A percentile compares a stretch with the other conserved stretches of the same genome.
Evolutionary conservation across 2,113 vertebrate genomes (phyloP).

Genomic region (Ailuropoda melanoleuca): DNA sequence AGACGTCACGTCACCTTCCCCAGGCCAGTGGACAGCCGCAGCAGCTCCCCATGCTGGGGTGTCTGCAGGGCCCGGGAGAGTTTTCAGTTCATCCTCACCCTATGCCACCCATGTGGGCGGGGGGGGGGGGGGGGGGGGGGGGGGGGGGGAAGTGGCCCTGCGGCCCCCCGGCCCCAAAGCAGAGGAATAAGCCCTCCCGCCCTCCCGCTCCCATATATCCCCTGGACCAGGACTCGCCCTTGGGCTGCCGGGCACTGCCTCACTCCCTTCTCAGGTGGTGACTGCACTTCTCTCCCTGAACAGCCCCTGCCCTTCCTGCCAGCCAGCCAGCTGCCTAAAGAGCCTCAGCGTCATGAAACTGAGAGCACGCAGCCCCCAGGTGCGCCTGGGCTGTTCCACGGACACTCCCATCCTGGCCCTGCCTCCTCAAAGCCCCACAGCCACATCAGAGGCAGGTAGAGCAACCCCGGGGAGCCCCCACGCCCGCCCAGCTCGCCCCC

Average conservation of each 20-base stretch:
- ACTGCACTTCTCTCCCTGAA: background rate
- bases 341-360: too few species aligned
- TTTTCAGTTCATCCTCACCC: background rate
- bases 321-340: background rate
- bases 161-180: background rate
- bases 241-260: background rate
- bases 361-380: background rate
- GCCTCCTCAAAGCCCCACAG: background rate
- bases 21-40: background rate
- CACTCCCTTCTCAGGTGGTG: rapidly evolving
- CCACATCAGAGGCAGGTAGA: background rate
- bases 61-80: background rate
- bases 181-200: background rate
- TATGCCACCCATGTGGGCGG: rapidly evolving
- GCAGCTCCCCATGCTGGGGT: background rate
- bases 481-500: background rate
- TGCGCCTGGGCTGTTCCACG: background rate
- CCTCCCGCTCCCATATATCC: background rate
- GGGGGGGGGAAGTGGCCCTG: rapidly evolving
- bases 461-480: rapidly evolving
- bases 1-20: too few species aligned
- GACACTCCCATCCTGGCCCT: background rate
- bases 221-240: background rate
- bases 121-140: background rate
- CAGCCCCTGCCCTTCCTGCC: background rate